Evolutionary conservation across 2,888 invertebrate species (phyloP), one percentile per base, ranked within the genome.

Genomic region (Apodemia duryi): DNA sequence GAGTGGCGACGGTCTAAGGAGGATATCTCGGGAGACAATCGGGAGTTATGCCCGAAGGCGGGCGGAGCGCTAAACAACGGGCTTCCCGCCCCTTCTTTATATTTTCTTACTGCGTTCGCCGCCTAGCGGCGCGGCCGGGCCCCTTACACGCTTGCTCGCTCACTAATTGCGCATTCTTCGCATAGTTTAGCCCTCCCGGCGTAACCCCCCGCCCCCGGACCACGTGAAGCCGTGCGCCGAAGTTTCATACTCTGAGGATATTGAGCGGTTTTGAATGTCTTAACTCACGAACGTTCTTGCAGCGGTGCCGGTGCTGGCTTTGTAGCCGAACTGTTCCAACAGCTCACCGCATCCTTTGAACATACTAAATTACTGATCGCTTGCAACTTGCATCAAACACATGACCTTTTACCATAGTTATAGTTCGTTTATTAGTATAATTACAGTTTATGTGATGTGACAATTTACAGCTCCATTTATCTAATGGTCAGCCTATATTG

Each of bases 141-240:
- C 91, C 90, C 92, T 88, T 92, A 92, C 92, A 92, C 92, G 93
- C 94, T 93, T 94, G 94, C 93, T 94, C 94, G 95, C 94, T 95
- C 96, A 96, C 96, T 97, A 97, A 97, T 97, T 97, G 96, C 96
- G 96, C 96, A 97, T 97, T 97, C 97, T 96, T 97, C 95, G 96
- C 96, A 97, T 97, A 97, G 96, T 97, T 97, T 96, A 95, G 95
- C 94, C 94, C 94, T 94, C 94, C 93, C 89, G 90, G 88, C 93
- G 90, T 82, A 83, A 92, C 92, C 93, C 88, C 86, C 89, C 80
- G 88, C 86, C 84, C 87, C 88, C 86, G 88, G 89, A 91, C 88
- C 91, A 90, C 88, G 88, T 91, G 89, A 91, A 91, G 86, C 89
- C 88, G 89, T 88, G 90, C 87, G 87, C 88, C 87, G 86, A 91